Evolutionary conservation across 2,797 vertebrate genomes (phyloP), one percentile per base, ranked within the genome.

Genomic region (Peromyscus melanophrys): DNA sequence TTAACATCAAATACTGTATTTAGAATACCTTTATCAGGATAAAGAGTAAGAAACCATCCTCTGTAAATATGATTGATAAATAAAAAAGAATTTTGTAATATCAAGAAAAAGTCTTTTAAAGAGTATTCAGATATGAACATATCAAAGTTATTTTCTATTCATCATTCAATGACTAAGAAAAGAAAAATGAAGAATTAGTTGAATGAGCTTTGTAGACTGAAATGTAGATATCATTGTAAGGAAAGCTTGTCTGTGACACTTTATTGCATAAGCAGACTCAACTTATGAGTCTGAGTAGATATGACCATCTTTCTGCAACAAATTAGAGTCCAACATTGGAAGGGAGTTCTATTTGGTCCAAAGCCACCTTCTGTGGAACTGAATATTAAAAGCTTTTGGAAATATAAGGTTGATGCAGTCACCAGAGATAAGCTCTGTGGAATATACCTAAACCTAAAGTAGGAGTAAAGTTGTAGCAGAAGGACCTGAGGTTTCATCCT

Each of bases 391-490:
- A 77, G 29, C 1, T 25, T 49, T 69, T 37, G 17, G 37, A 90
- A 76, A 10, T 37, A 0, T n/a, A 95, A 46, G 19, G 75, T 17
- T 25, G 0, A 14, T 57, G 11, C 23, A 57, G 1, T 1, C 5
- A 0, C 21, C 9, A 10, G 14, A 6, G n/a, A 81, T 34, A 4
- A 59, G 1, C 1, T 76, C 6, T 63, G 0, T n/a, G 69, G 9
- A 87, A 13, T 40, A 83, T 49, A 80, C 23, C 11, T 17, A 17
- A 3, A 16, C 46, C 21, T 40, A 11, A 67, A 4, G 25, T 19
- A 2, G 29, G 0, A 27, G 2, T 37, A 49, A 21, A 73, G 13
- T 37, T 11, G 8, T 52, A 37, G 16, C 3, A 77, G 82, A n/a
- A 61, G 12, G 89, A 43, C 4, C 13, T 61, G 13, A 55, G 0